phyloP scores from a whole-genome alignment of 2,797 vertebrate species.

The Florisuga fusca region DNA sequence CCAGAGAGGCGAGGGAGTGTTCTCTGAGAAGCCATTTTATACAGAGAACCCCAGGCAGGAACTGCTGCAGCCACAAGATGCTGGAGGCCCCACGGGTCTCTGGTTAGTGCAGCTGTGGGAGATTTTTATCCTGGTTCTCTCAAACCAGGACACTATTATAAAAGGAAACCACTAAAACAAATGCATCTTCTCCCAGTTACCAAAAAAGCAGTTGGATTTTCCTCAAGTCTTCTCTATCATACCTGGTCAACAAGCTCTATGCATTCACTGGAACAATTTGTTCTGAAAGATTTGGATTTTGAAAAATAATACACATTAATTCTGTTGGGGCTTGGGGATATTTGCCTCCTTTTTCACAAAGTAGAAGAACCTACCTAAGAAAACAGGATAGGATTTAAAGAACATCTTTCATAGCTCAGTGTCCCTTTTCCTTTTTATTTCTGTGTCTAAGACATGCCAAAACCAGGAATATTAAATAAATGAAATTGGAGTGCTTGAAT shows the following conservation, averaged over 20 bases:
- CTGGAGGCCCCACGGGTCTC: no score
- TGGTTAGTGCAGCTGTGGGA: no score
- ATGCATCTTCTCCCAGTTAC: not conserved
- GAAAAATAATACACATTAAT: not conserved
- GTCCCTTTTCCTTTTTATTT: not conserved
- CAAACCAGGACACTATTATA: not conserved
- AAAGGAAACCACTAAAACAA: not conserved
- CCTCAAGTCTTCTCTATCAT: not conserved
- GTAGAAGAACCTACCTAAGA: not conserved
- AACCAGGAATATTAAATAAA: not conserved
- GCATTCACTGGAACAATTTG: not conserved
- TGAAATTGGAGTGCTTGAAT: not conserved
- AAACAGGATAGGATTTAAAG: not conserved
- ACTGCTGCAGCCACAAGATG: no score
- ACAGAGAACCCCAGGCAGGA: no score
- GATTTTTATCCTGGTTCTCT: no score
- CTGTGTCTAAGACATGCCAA: not conserved
- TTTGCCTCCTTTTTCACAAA: not conserved
- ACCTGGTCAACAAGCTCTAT: not conserved
- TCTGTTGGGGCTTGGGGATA: not conserved
- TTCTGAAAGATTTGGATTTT: not conserved
- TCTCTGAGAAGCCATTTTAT: no score
- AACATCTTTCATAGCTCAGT: not conserved
- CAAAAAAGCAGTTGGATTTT: not conserved
- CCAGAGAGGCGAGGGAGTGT: no score